A percentile compares a stretch with the other conserved stretches of the same genome.
These are phyloP conservation scores for Lytechinus variegatus DNA, from an alignment of 35 echinoderm and acorn worm species.

Conservation along the genomic window DNA sequence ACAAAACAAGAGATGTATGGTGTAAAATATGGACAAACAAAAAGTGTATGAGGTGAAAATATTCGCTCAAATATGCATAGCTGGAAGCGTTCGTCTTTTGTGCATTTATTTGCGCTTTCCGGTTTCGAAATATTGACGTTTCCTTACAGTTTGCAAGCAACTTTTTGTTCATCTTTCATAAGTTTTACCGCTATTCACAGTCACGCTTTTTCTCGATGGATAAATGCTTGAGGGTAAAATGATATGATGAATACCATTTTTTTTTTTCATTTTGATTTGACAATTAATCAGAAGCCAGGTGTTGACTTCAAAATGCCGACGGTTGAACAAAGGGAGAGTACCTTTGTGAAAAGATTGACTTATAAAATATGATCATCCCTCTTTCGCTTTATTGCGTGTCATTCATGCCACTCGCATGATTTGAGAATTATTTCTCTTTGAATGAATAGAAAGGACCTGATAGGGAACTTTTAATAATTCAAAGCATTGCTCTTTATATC, in stretches of 20 bases:
- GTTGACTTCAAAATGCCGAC: slow-evolving; percentile 10
- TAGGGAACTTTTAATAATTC: not conserved
- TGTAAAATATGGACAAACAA: not conserved
- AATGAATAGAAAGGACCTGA: not conserved
- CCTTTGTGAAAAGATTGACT: slow-evolving; percentile 2
- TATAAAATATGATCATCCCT: not conserved
- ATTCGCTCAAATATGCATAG: slow-evolving; percentile 1
- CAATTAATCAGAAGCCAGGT: slow-evolving; percentile 17
- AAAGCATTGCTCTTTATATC: not conserved
- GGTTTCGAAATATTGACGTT: not conserved
- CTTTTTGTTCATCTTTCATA: not conserved
- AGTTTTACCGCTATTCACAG: not conserved
- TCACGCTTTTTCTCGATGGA: not conserved
- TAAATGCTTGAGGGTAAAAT: not conserved
- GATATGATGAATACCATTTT: not conserved
- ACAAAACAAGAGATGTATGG: not conserved
- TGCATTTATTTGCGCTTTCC: not conserved
- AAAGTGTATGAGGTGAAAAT: not conserved
- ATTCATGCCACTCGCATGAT: not conserved
- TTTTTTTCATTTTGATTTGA: slow-evolving; percentile 14
- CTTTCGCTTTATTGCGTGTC: not conserved
- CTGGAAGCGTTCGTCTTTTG: not conserved
- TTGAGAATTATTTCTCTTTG: not conserved
- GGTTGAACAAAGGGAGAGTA: not conserved
- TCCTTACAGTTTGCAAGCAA: not conserved